phyloP scores from a whole-genome alignment of 2,888 invertebrate genomes.

The Pseudococcus longispinus region DNA sequence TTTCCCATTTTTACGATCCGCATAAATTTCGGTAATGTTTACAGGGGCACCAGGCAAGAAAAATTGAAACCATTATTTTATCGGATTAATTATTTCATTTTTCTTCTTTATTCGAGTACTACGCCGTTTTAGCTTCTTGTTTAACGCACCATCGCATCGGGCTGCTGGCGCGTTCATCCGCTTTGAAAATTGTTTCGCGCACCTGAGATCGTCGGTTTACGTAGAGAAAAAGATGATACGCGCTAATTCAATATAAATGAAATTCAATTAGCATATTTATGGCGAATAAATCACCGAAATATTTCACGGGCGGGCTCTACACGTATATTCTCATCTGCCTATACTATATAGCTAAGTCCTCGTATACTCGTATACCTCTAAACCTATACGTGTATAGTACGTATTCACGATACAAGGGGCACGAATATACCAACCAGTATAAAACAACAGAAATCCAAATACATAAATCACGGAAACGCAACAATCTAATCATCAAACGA shows the following conservation, averaged over 20 bases:
- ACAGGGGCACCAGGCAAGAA: not conserved
- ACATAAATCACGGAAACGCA: not conserved
- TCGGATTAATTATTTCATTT: constrained; percentile 30
- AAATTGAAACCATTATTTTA: constrained; percentile 16
- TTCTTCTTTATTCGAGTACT: not conserved
- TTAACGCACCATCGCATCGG: not conserved
- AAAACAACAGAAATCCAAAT: not conserved
- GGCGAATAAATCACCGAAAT: not conserved
- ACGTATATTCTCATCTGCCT: not conserved
- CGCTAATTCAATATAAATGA: constrained; percentile 32
- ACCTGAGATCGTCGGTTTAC: constrained; percentile 2
- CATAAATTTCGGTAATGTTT: not conserved
- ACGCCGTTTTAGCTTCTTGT: not conserved
- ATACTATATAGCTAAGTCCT: too few relatives aligned
- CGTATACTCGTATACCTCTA: too few relatives aligned
- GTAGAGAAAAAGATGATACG: not conserved
- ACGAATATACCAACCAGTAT: not conserved
- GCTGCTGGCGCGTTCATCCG: not conserved
- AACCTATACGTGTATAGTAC: not conserved
- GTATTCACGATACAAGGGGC: not conserved
- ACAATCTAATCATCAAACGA: constrained; percentile 13
- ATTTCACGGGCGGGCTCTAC: not conserved
- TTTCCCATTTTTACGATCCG: not conserved
- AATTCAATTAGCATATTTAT: constrained; percentile 30
- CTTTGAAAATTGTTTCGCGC: not conserved